Conservation (phyloP, 1,140 invertebrate species). For the Cydia fagiglandana region DNA sequence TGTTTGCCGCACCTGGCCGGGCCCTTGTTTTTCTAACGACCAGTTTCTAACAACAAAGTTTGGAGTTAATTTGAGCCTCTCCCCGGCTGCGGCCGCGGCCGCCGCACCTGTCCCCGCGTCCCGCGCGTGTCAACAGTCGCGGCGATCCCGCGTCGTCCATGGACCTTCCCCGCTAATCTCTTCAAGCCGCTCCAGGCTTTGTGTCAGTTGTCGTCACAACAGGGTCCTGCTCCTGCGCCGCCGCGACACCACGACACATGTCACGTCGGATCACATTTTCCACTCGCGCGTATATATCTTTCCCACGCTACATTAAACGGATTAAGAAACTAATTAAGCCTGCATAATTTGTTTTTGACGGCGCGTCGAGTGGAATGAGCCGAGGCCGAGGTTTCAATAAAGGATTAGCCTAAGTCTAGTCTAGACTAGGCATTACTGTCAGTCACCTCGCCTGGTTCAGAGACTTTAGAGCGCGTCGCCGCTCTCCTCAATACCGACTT, state of each 20-base stretch:
- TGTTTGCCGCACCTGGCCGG: constrained; percentile 32
- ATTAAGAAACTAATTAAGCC: constrained; percentile 30
- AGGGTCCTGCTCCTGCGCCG: background rate
- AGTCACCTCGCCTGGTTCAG: constrained; percentile 2
- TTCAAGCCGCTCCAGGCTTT: background rate
- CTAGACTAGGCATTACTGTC: constrained; percentile 31
- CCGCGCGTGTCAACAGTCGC: background rate
- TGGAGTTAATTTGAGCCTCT: constrained; percentile 25
- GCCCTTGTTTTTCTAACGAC: constrained; percentile 23
- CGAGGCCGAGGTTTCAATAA: constrained; percentile 22
- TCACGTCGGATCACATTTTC: constrained; percentile 19
- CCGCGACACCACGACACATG: background rate
- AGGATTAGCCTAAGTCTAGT: constrained; percentile 27
- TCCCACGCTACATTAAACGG: constrained; percentile 29
- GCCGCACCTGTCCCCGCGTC: background rate
- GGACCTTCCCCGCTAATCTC: background rate
- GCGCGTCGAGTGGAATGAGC: constrained; percentile 13
- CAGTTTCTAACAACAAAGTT: constrained; percentile 31
- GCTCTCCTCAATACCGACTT: background rate
- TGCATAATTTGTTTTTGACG: constrained; percentile 24
- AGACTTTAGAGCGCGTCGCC: background rate
- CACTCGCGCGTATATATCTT: constrained; percentile 7
- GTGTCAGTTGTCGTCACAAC: constrained; percentile 7
- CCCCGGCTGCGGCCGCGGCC: background rate
- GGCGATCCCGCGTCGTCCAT: too few species aligned